A percentile compares a stretch with the other conserved stretches of the same genome.
Evolutionary conservation across 2,113 vertebrate genomes (phyloP).

Genomic region (Phalacrocorax pelagicus): DNA sequence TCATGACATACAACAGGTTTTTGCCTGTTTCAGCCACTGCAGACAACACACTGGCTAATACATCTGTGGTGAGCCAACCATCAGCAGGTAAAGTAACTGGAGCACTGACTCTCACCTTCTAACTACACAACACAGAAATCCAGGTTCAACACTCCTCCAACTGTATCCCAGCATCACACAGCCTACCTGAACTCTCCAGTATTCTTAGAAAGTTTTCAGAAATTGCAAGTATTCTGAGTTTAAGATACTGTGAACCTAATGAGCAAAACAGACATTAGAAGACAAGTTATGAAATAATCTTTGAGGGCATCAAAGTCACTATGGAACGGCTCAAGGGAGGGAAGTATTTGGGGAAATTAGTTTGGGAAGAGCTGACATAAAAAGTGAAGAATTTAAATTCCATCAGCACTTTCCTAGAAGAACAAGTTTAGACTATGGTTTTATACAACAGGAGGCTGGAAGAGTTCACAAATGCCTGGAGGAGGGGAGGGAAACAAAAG

Average conservation of each 20-base stretch:
- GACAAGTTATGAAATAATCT: not conserved
- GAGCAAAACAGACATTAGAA: not conserved
- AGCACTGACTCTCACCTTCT: not conserved
- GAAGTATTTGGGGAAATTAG: not conserved
- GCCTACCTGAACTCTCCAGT: not conserved
- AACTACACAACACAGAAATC: not conserved
- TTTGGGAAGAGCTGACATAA: not conserved
- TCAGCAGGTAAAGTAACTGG: not conserved
- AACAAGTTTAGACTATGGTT: slow-evolving; percentile 19
- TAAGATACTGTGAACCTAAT: not conserved
- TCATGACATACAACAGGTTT: not conserved
- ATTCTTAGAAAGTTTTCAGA: not conserved
- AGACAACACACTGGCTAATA: not conserved
- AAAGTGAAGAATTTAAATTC: slow-evolving; percentile 7
- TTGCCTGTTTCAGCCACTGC: not conserved
- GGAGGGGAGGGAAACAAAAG: not conserved
- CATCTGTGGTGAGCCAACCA: not conserved
- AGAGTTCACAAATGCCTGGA: not conserved
- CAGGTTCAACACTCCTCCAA: not conserved
- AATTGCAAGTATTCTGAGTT: not conserved
- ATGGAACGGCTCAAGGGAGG: not conserved
- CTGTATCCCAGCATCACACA: not conserved
- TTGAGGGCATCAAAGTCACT: not conserved
- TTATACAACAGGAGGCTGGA: not conserved
- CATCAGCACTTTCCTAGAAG: not conserved